Percentiles rank a stretch among this genome's conserved stretches.
Evolutionary conservation across 2,888 invertebrate species (phyloP).

Genomic region (Noctua janthina): DNA sequence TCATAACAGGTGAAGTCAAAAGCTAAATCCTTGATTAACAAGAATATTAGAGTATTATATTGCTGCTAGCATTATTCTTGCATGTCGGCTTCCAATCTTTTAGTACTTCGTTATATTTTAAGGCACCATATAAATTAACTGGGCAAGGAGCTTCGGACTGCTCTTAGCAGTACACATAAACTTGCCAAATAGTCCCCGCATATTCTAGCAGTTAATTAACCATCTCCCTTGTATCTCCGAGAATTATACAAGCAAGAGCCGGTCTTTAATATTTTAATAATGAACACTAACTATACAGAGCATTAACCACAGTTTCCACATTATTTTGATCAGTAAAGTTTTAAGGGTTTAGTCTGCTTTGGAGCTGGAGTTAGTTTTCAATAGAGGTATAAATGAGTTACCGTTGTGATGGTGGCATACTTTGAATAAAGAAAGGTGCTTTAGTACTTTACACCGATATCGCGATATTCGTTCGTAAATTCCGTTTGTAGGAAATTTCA

Average conservation of each 20-base stretch:
- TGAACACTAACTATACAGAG: constrained; percentile 23
- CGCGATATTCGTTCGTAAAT: background rate
- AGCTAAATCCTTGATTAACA: background rate
- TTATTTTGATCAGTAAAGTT: constrained; percentile 12
- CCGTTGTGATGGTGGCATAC: background rate
- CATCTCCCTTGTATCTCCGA: constrained; percentile 42
- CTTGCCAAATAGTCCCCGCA: constrained; percentile 52
- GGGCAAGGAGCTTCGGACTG: constrained; percentile 6
- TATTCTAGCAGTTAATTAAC: constrained; percentile 59
- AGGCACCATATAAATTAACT: constrained; percentile 1
- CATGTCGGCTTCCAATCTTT: background rate
- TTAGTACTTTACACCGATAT: background rate
- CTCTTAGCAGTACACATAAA: constrained; percentile 35
- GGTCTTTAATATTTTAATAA: constrained; percentile 55
- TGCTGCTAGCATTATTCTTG: background rate
- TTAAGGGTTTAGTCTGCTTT: background rate
- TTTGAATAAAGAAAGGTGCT: background rate
- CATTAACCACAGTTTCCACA: constrained; percentile 8
- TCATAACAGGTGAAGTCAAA: background rate
- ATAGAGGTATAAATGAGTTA: background rate
- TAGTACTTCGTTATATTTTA: background rate
- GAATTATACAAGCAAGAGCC: constrained; percentile 44
- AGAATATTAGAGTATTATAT: background rate
- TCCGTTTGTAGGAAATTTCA: background rate
- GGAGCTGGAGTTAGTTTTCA: background rate